These are phyloP conservation scores for Tyria jacobaeae DNA, from an alignment of 2,888 invertebrate species.

Conservation along the genomic window DNA sequence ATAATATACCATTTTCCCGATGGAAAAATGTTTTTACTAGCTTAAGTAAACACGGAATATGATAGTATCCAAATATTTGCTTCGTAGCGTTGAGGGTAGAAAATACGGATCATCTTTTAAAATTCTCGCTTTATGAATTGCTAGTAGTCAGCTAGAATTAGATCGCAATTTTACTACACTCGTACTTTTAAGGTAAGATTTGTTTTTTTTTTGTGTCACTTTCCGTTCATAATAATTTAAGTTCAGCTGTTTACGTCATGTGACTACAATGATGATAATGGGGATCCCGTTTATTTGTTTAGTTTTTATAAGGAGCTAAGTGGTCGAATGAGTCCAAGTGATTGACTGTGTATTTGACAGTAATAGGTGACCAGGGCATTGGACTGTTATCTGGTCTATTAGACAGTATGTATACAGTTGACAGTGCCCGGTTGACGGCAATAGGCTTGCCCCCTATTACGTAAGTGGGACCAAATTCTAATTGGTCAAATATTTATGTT, in stretches of 20 bases:
- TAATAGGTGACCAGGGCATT: background rate
- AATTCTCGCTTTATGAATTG: background rate
- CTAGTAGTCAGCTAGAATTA: background rate
- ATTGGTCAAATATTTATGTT: no score
- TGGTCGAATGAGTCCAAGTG: background rate
- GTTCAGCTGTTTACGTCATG: no score
- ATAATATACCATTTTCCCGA: no score
- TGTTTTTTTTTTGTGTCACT: background rate
- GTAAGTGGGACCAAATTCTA: no score
- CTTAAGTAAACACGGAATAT: background rate
- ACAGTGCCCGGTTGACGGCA: no score
- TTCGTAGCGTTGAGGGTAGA: background rate
- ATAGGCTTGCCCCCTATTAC: no score
- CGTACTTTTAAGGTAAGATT: background rate
- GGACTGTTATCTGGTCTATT: background rate
- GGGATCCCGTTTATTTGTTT: background rate
- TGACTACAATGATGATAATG: background rate
- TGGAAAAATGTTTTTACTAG: no score
- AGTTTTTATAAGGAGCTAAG: background rate
- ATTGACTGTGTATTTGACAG: slow-evolving; percentile 1
- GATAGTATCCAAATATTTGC: background rate
- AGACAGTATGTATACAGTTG: no score
- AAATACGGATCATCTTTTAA: background rate
- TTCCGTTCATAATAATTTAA: no score
- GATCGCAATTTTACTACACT: no score